Base-by-base conservation (phyloP, 2,888 invertebrate genomes). In the Ptilodon capucinus region DNA sequence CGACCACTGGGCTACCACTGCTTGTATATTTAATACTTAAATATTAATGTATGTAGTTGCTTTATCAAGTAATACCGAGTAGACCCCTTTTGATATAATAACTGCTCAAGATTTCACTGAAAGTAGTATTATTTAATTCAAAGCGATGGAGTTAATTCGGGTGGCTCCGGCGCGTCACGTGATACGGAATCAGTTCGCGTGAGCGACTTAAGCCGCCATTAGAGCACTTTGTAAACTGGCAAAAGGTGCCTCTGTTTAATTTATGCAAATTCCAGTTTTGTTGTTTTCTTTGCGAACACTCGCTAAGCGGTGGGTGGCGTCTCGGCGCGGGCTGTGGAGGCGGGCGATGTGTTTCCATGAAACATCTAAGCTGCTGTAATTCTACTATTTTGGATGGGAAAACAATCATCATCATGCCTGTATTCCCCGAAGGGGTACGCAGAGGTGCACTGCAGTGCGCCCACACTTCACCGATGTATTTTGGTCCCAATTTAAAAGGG, bases 191-290 rank as follows among this genome's bases (percentile, higher is more conserved):
- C 65, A 62, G 72, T 68, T 83, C 77, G 80, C 83, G 80, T 83
- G 84, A 79, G 77, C 68, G 64, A 61, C 70, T 71, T 75, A 72
- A 82, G 72, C 74, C 68, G 71, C 76, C 80, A 82, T 86, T 85
- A 86, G 79, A 81, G 74, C 81, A 84, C 70, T 84, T 76, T 64
- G 76, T 77, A 64, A 76, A 76, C 74, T 76, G 78, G 67, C 74
- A 72, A 80, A 81, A 81, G 83, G 81, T 77, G 79, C 73, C 75
- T 76, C 67, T 63, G 64, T 73, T 79, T 83, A 87, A 86, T 87
- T 86, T 85, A 89, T 86, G 86, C 71, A 79, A 86, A 88, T 87
- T 74, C 86, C 79, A 74, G 76, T 84, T 86, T 81, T 66, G 77
- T 81, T 82, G 85, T 83, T 83, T 86, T 84, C 87, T 84, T 85